phyloP scores from a whole-genome alignment of 2,888 invertebrate genomes.

The Pimpla rufipes region DNA sequence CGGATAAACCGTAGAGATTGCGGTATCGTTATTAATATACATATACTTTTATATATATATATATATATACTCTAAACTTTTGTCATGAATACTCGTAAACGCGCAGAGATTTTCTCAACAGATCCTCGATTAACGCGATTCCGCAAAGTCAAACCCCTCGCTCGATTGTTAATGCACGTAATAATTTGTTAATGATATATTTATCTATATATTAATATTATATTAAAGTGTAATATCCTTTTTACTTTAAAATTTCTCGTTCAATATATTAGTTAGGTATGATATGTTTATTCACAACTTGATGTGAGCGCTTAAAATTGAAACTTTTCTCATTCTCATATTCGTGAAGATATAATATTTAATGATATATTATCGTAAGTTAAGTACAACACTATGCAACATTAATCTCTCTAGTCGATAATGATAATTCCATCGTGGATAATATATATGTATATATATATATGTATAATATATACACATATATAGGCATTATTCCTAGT shows the following conservation, averaged over 20 bases:
- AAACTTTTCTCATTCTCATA: slow-evolving; percentile 71
- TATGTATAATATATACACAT: slow-evolving; percentile 73
- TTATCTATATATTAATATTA: slow-evolving; percentile 79
- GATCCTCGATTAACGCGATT: slow-evolving; percentile 32
- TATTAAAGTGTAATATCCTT: slow-evolving; percentile 82
- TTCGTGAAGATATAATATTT: slow-evolving; percentile 74
- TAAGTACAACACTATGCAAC: slow-evolving; percentile 81
- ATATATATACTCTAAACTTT: slow-evolving; percentile 44
- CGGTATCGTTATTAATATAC: slow-evolving; percentile 36
- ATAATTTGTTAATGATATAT: slow-evolving; percentile 69
- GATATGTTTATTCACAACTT: slow-evolving; percentile 86
- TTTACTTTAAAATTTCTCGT: slow-evolving; percentile 65
- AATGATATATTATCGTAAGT: slow-evolving; percentile 73
- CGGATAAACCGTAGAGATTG: slow-evolving; percentile 48
- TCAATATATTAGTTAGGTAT: slow-evolving; percentile 84
- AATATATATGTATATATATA: slow-evolving; percentile 72
- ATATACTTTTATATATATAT: slow-evolving; percentile 23
- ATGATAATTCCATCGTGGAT: slow-evolving; percentile 72
- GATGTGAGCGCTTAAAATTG: slow-evolving; percentile 85
- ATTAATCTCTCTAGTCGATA: slow-evolving; percentile 73
- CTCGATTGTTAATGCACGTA: slow-evolving; percentile 63
- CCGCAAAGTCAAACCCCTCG: slow-evolving; percentile 19
- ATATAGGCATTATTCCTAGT: slow-evolving; percentile 80
- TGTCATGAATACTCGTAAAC: slow-evolving; percentile 50
- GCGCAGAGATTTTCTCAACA: slow-evolving; percentile 35